A percentile compares a stretch with the other conserved stretches of the same genome.
Evolutionary conservation across 2,888 invertebrate species (phyloP).

Genomic region (Trissoscelio sp.): DNA sequence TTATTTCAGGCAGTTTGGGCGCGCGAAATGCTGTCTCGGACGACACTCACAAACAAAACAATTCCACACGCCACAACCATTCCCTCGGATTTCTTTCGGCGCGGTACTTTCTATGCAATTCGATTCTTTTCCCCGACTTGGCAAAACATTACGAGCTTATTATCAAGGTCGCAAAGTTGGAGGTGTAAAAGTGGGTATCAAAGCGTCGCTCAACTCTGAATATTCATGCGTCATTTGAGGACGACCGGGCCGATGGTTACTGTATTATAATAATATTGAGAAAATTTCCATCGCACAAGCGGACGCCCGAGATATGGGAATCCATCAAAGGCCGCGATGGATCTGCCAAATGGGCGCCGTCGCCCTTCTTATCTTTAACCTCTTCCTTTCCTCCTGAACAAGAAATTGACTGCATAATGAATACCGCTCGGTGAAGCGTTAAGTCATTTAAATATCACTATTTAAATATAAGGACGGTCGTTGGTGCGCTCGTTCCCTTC

Average conservation of each 20-base stretch:
- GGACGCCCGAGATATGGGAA: conserved; percentile 43
- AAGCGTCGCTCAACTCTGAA: conserved; percentile 44
- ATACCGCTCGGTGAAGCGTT: conserved; percentile 65
- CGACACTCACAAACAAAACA: conserved; percentile 48
- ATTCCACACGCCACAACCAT: conserved; percentile 40
- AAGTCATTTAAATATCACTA: conserved; percentile 69
- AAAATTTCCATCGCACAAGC: conserved; percentile 70
- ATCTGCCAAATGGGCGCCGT: conserved; percentile 56
- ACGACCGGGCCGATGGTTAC: conserved; percentile 45
- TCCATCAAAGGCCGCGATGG: conserved; percentile 63
- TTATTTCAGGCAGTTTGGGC: too few relatives aligned
- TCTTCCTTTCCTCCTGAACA: conserved; percentile 54
- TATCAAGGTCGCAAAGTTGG: not conserved
- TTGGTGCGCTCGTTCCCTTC: conserved; percentile 41
- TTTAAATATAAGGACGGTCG: conserved; percentile 64
- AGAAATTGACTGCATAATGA: conserved; percentile 71
- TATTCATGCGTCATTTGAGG: conserved; percentile 61
- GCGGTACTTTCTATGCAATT: too few relatives aligned
- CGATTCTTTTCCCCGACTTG: too few relatives aligned
- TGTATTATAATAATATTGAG: conserved; percentile 67
- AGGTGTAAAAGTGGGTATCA: conserved; percentile 30
- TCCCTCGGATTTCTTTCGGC: not conserved
- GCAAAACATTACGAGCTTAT: conserved; percentile 10
- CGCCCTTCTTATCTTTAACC: conserved; percentile 55
- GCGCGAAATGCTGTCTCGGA: not conserved